Evolutionary conservation across 2,888 invertebrate genomes (phyloP).

Genomic region (Perizoma affinitatum): DNA sequence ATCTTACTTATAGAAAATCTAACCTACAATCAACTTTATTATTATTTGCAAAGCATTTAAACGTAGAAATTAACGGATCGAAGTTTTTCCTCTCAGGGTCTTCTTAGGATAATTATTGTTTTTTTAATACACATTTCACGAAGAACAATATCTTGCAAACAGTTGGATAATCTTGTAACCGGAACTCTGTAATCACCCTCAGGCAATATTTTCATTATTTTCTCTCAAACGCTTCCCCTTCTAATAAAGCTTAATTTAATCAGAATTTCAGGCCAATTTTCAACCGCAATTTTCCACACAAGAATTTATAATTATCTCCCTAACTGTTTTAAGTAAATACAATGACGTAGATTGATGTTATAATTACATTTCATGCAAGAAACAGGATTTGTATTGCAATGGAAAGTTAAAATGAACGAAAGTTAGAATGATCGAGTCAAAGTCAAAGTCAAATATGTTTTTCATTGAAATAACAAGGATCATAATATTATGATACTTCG

Average conservation of each 20-base stretch:
- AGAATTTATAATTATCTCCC: conserved; percentile 65
- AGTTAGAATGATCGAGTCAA: too few species aligned
- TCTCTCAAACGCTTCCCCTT: conserved; percentile 68
- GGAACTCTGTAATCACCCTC: conserved; percentile 52
- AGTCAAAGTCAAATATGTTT: too few species aligned
- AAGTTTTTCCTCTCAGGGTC: too few species aligned
- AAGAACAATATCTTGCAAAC: conserved; percentile 1
- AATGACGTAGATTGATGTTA: conserved; percentile 40
- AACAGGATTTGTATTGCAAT: too few species aligned
- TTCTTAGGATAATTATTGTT: neutral
- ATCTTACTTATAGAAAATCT: too few species aligned
- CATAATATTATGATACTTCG: too few species aligned
- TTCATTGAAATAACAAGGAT: too few species aligned
- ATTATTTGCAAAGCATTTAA: too few species aligned
- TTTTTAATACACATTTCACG: conserved; percentile 5
- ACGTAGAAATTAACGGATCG: too few species aligned
- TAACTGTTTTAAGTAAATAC: conserved; percentile 45
- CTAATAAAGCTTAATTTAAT: conserved; percentile 79
- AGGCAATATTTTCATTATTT: conserved; percentile 78
- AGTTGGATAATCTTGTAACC: conserved; percentile 52
- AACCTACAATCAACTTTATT: too few species aligned
- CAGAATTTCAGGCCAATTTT: conserved; percentile 65
- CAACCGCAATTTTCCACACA: conserved; percentile 64
- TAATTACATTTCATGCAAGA: conserved; percentile 18
- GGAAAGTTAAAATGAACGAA: too few species aligned